A percentile compares a stretch with the other conserved stretches of the same genome.
These are phyloP conservation scores for Melinopterus prodromus DNA, from an alignment of 2,888 invertebrate genomes.

Conservation along the genomic window DNA sequence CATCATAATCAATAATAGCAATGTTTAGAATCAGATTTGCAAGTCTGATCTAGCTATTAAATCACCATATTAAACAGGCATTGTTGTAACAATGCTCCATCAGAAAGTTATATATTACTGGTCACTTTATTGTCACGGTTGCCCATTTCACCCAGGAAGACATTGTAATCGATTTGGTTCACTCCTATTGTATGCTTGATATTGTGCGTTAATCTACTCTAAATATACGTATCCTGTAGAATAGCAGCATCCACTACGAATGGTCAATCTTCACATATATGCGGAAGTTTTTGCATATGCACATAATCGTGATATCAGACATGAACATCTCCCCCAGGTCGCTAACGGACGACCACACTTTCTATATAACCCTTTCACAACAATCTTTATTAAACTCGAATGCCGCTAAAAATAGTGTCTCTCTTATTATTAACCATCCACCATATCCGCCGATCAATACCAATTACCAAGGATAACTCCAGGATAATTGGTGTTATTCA, in stretches of 20 bases:
- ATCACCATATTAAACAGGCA: background rate
- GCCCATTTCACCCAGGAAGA: background rate
- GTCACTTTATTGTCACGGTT: background rate
- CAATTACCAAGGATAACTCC: background rate
- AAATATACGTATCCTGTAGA: too few species aligned
- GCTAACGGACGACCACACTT: background rate
- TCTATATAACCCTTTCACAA: background rate
- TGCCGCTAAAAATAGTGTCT: background rate
- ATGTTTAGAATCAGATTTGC: background rate
- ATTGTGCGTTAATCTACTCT: background rate
- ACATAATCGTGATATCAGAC: background rate
- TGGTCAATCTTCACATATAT: background rate
- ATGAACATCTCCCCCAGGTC: background rate
- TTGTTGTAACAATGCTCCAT: background rate
- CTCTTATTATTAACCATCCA: background rate
- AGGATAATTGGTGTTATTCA: slow-evolving; percentile 4
- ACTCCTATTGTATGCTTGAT: background rate
- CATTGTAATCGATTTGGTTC: background rate
- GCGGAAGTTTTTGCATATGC: background rate
- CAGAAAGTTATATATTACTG: background rate
- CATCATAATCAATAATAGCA: background rate
- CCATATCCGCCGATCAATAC: background rate
- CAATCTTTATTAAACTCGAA: background rate
- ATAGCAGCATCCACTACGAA: background rate
- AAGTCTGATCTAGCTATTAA: background rate